Evolutionary conservation across 23 tunicate genomes (phyloP).

Genomic region (Trididemnum clinides): DNA sequence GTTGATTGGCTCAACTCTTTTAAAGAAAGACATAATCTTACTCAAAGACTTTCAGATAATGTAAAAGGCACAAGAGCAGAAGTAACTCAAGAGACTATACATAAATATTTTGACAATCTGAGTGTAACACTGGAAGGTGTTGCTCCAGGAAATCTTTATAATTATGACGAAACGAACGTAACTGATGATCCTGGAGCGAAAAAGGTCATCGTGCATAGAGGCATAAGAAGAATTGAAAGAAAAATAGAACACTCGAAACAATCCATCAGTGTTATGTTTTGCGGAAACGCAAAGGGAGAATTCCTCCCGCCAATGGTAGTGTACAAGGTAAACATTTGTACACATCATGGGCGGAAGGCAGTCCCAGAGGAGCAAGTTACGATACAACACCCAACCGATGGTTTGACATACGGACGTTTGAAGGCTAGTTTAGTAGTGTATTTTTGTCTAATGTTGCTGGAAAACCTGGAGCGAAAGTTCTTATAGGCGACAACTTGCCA

Average conservation of each 20-base stretch:
- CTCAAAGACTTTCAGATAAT: background rate
- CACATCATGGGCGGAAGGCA: slow-evolving; percentile 9
- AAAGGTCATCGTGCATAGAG: slow-evolving; percentile 13
- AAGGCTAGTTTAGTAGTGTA: background rate
- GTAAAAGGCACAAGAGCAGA: background rate
- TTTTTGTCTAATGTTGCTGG: background rate
- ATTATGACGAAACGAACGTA: slow-evolving; percentile 19
- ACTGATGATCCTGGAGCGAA: slow-evolving; percentile 18
- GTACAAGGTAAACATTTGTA: background rate
- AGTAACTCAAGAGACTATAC: background rate
- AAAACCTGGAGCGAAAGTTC: background rate
- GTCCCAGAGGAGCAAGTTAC: background rate
- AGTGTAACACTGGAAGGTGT: background rate
- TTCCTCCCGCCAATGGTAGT: slow-evolving; percentile 26
- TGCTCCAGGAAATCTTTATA: background rate
- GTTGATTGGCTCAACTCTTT: background rate
- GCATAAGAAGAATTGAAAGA: background rate
- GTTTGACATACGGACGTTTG: slow-evolving; percentile 11
- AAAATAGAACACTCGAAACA: slow-evolving; percentile 1
- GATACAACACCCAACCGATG: slow-evolving; percentile 17
- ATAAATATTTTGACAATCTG: slow-evolving; percentile 8
- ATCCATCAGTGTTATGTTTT: slow-evolving; percentile 1
- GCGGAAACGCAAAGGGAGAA: background rate
- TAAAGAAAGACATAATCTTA: background rate
- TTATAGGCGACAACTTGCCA: slow-evolving; percentile 36